phyloP scores from a whole-genome alignment of 2,113 vertebrate species.

The Zingel zingel region DNA sequence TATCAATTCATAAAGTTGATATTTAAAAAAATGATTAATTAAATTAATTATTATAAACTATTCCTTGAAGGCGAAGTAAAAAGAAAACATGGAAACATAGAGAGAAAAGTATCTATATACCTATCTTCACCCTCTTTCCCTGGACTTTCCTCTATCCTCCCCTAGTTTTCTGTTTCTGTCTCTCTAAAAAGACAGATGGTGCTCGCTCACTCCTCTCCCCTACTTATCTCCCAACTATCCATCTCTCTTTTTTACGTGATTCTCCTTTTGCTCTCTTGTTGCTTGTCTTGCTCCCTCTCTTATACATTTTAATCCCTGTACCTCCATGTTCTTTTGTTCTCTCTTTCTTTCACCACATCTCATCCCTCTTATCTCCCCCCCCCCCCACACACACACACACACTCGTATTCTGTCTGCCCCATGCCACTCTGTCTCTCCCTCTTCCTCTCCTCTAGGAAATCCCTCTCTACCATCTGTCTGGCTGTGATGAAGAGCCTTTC shows the following conservation, averaged over 20 bases:
- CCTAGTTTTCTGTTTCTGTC: constrained; percentile 9
- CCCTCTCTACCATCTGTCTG: constrained; percentile 75
- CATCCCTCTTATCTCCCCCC: neutral
- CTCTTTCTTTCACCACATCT: neutral
- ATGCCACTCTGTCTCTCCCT: neutral
- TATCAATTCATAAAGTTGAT: neutral
- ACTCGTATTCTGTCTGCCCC: constrained; percentile 4
- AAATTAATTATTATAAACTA: no score
- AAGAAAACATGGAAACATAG: no score
- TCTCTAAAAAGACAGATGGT: constrained; percentile 53
- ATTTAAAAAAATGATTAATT: neutral
- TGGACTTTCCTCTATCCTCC: neutral
- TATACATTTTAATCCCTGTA: neutral
- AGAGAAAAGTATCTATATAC: no score
- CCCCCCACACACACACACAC: neutral
- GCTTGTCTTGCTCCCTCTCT: neutral
- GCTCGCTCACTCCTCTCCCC: constrained; percentile 19
- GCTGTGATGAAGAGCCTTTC: constrained; percentile 68
- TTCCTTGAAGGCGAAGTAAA: no score
- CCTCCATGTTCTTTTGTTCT: neutral
- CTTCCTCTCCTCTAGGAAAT: constrained; percentile 69
- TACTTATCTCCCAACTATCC: constrained; percentile 27
- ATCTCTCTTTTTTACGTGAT: constrained; percentile 17
- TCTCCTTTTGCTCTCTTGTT: constrained; percentile 22
- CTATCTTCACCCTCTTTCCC: neutral